Conservation (phyloP, 2,113 vertebrate genomes). For the Salvelinus namaycush region DNA sequence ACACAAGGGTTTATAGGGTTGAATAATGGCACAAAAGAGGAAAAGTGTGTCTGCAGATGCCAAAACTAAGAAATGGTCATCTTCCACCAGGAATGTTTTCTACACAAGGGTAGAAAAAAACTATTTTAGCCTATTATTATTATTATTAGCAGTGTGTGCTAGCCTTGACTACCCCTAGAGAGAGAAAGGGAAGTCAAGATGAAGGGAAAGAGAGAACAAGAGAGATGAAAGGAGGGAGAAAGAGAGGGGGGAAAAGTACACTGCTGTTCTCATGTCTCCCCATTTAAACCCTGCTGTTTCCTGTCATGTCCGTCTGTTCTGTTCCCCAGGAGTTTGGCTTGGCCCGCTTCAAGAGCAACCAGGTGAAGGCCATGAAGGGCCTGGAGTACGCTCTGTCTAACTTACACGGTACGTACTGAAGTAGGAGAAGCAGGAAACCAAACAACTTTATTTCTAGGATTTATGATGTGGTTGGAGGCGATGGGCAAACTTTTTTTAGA, state of each 20-base stretch:
- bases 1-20: too few species aligned
- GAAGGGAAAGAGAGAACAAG: background rate
- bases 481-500: background rate
- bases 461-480: conserved; percentile 2
- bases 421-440: conserved; percentile 15
- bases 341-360: conserved; percentile 80
- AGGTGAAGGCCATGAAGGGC: conserved; percentile 78
- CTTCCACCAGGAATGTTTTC: background rate
- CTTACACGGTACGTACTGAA: conserved; percentile 69
- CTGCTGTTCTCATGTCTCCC: background rate
- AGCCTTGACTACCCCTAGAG: conserved; percentile 14
- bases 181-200: background rate
- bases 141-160: conserved; percentile 30
- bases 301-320: conserved; percentile 25
- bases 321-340: conserved; percentile 76
- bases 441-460: conserved; percentile 34
- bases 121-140: conserved; percentile 21
- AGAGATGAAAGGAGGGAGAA: conserved; percentile 3
- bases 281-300: conserved; percentile 30
- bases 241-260: background rate
- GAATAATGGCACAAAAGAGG: background rate
- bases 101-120: conserved; percentile 2
- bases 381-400: conserved; percentile 76
- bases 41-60: conserved; percentile 4
- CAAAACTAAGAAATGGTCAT: conserved; percentile 30